Evolutionary conservation across 2,797 vertebrate genomes (phyloP), one percentile per base, ranked within the genome.

Genomic region (Anguilla megastoma): DNA sequence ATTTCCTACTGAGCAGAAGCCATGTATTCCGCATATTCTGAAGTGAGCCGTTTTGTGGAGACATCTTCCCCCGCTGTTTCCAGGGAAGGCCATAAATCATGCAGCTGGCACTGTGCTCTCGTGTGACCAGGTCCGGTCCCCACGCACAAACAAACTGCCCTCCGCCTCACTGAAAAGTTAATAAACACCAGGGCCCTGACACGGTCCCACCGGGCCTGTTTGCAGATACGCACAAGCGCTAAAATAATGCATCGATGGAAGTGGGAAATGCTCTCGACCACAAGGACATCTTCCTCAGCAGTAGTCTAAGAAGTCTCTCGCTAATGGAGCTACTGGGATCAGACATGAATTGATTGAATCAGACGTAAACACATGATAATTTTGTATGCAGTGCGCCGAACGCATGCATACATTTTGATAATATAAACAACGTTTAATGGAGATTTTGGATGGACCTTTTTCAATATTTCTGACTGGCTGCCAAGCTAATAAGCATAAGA

Each of bases 401-500:
- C 6, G 14, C 4, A 5, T 45, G 36, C 16, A 45, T 36, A 79
- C 74, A 79, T 79, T 18, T 41, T 41, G 36, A 21, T 36, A 21
- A 45, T 0, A 36, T 36, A 41, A 79, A 36, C 33, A 82, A n/a
- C 0, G 7, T 48, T 48, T 48, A 82, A 82, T 82, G 45, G 16
- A 50, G 79, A 48, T 50, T 48, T 82, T 6, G 41, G 45, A 50
- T 24, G 41, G 24, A 24, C 21, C 3, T 24, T 82, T 50, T 82
- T 82, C 45, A 82, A 4, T 48, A 24, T 24, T 82, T 82, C 45
- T 82, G 79, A 82, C 45, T 48, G 79, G 45, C 79, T 82, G 79
- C 41, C 79, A 48, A 82, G 79, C 79, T 82, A 82, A 45, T 82
- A 82, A 50, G 16, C 30, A 41, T 82, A 45, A 82, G 79, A 82